Conservation (phyloP, 2,888 invertebrate species). For the Caradrina clavipalpis region DNA sequence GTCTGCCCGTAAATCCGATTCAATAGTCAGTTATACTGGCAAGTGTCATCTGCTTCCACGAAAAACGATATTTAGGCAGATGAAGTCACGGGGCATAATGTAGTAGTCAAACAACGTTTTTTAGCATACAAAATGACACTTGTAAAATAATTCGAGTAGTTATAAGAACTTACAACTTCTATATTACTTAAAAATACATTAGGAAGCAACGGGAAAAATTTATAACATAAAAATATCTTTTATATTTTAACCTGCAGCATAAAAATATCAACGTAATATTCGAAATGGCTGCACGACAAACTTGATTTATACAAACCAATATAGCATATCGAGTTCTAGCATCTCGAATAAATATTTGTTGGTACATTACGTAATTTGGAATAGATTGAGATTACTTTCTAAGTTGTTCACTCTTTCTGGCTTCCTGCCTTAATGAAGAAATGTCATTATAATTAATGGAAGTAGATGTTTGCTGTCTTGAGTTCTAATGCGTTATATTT, state of each 20-base stretch:
- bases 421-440: constrained; percentile 22
- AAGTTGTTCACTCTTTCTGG: constrained; percentile 25
- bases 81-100: too few relatives aligned
- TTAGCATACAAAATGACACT: neutral
- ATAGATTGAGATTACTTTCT: constrained; percentile 42
- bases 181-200: constrained; percentile 29
- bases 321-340: constrained; percentile 40
- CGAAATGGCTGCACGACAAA: constrained; percentile 38
- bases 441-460: constrained; percentile 10
- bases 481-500: too few relatives aligned
- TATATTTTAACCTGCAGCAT: constrained; percentile 19
- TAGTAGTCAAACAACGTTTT: neutral
- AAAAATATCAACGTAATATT: constrained; percentile 31
- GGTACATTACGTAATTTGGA: constrained; percentile 45
- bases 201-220: constrained; percentile 18
- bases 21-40: too few relatives aligned
- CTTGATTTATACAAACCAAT: constrained; percentile 54
- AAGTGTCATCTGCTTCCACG: too few relatives aligned
- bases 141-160: neutral
- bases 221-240: constrained; percentile 9
- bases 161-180: neutral
- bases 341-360: constrained; percentile 57
- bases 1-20: too few relatives aligned
- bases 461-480: neutral
- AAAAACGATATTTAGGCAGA: too few relatives aligned